Conservation (phyloP, 2,797 vertebrate species). For the Sparus aurata region DNA sequence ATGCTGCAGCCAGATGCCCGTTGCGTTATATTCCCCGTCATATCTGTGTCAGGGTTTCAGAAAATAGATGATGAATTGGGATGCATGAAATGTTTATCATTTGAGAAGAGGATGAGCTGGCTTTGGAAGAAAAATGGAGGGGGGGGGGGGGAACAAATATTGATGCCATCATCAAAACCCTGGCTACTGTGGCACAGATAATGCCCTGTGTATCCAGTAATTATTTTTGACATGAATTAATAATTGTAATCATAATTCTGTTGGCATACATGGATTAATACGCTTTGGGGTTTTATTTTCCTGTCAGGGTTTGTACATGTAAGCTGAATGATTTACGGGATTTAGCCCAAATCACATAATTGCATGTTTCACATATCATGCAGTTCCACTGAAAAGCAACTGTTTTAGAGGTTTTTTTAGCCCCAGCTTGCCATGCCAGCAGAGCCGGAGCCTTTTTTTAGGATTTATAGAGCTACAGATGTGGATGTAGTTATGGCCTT, state of each 20-base stretch:
- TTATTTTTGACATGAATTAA: constrained; percentile 11
- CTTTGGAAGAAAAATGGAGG: constrained; percentile 16
- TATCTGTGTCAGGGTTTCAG: constrained; percentile 73
- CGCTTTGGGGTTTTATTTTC: constrained; percentile 25
- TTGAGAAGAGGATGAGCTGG: constrained; percentile 41
- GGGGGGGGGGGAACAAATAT: background rate
- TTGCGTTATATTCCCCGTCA: constrained; percentile 74
- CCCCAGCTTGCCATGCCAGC: constrained; percentile 44
- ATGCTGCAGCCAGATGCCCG: constrained; percentile 70
- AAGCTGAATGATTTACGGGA: constrained; percentile 36
- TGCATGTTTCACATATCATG: constrained; percentile 38
- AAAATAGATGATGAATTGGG: constrained; percentile 76
- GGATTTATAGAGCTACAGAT: constrained; percentile 68
- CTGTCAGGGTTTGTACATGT: constrained; percentile 31
- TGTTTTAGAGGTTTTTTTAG: constrained; percentile 41
- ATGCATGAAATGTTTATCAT: constrained; percentile 57
- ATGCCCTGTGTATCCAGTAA: background rate
- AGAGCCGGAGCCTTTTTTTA: constrained; percentile 26
- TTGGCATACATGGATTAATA: constrained; percentile 14
- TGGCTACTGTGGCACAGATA: background rate
- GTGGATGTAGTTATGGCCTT: constrained; percentile 71
- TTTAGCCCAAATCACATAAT: constrained; percentile 32
- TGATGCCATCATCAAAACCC: constrained; percentile 9
- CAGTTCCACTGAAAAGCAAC: constrained; percentile 30
- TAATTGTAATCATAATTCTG: constrained; percentile 25